These are phyloP conservation scores for Sebastes nivosus DNA, from an alignment of 2,797 vertebrate species.

Conservation along the genomic window DNA sequence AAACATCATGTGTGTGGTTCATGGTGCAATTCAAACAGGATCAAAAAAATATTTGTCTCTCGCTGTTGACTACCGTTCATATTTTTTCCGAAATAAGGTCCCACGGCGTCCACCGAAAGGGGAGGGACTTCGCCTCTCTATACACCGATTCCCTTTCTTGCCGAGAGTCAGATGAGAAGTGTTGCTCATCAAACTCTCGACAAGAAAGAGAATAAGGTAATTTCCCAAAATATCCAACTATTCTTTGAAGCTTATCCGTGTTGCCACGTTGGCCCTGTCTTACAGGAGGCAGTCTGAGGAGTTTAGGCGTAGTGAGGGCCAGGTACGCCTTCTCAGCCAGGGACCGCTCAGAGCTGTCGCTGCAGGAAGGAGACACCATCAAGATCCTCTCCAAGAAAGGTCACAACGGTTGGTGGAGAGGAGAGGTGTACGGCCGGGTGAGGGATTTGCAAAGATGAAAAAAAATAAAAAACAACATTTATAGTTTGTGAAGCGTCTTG, in stretches of 20 bases:
- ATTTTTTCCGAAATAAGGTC: too few species aligned
- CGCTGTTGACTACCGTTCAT: too few species aligned
- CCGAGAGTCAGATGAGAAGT: neutral
- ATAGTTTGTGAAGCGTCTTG: neutral
- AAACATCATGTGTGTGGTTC: too few species aligned
- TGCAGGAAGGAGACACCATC: slow-evolving; percentile 91
- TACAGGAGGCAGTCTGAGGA: slow-evolving; percentile 79
- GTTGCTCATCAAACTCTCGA: neutral
- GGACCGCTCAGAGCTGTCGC: slow-evolving; percentile 89
- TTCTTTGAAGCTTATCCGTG: neutral
- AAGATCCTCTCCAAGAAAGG: slow-evolving; percentile 93
- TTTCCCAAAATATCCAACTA: neutral
- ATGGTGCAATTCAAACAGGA: too few species aligned
- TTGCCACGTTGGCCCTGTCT: slow-evolving; percentile 16
- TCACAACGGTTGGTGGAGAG: slow-evolving; percentile 93
- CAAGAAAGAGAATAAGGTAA: neutral
- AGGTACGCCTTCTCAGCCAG: slow-evolving; percentile 93
- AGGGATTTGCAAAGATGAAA: slow-evolving; percentile 19
- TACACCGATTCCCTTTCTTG: neutral
- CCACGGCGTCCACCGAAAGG: too few species aligned
- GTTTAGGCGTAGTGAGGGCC: slow-evolving; percentile 86
- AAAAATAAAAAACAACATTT: neutral
- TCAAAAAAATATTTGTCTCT: too few species aligned
- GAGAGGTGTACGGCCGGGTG: slow-evolving; percentile 94
- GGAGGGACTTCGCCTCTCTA: neutral